These are phyloP conservation scores for Amblyopsis hoosieri DNA, from an alignment of 2,797 vertebrate species.

Conservation along the genomic window DNA sequence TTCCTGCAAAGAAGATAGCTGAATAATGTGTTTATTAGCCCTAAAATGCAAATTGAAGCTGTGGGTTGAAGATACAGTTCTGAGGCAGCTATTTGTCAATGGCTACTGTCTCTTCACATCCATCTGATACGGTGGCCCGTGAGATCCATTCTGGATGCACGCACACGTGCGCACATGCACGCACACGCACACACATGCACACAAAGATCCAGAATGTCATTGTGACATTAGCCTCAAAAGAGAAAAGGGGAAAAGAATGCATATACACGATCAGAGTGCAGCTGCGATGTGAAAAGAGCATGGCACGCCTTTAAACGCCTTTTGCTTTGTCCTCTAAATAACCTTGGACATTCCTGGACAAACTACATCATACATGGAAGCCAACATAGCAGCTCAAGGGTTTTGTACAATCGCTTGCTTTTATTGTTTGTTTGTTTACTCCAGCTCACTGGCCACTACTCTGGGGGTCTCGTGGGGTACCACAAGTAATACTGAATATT, in stretches of 20 bases:
- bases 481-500: too few relatives aligned
- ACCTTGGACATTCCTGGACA: slow-evolving; percentile 46
- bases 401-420: background rate
- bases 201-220: slow-evolving; percentile 17
- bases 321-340: slow-evolving; percentile 51
- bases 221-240: slow-evolving; percentile 24
- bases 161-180: background rate
- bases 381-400: background rate
- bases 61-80: slow-evolving; percentile 3
- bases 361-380: background rate
- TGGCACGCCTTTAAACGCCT: slow-evolving; percentile 21
- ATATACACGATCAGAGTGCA: slow-evolving; percentile 25
- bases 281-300: slow-evolving; percentile 19
- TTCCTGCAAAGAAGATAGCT: background rate
- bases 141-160: background rate
- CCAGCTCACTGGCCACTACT: background rate
- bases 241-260: slow-evolving; percentile 1
- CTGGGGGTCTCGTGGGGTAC: background rate
- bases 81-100: slow-evolving; percentile 23
- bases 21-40: slow-evolving; percentile 11
- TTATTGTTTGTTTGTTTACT: background rate
- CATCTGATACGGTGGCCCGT: slow-evolving; percentile 4
- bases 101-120: slow-evolving; percentile 20
- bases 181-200: background rate
- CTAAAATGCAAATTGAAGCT: background rate